phyloP scores from a whole-genome alignment of 2,113 vertebrate genomes.

The Neolamprologus variostigma region DNA sequence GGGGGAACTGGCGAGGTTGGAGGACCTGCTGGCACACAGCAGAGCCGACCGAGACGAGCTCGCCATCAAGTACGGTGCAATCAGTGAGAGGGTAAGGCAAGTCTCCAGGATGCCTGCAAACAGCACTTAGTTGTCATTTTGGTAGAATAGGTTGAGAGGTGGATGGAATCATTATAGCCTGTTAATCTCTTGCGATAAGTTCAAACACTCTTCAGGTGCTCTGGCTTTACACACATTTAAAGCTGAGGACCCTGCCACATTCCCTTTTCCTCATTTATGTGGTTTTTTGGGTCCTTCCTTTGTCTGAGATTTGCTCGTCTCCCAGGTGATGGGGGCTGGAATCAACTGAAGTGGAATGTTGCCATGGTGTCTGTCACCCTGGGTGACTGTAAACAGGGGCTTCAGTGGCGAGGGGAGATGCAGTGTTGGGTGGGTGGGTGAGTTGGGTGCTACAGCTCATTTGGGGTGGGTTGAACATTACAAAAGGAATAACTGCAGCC shows the following conservation, averaged over 20 bases:
- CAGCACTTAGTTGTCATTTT: neutral
- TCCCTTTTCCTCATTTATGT: neutral
- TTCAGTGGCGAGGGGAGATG: constrained; percentile 15
- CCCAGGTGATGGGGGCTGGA: constrained; percentile 68
- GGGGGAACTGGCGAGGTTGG: constrained; percentile 84
- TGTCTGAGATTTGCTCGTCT: constrained; percentile 55
- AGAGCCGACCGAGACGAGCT: constrained; percentile 88
- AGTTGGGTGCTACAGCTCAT: neutral
- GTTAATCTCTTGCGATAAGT: neutral
- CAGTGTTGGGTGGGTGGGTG: constrained; percentile 18
- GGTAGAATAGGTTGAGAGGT: neutral
- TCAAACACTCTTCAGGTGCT: neutral
- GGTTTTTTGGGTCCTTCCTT: constrained; percentile 23
- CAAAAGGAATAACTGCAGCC: neutral
- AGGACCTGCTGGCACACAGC: constrained; percentile 91
- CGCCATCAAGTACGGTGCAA: constrained; percentile 89
- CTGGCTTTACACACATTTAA: neutral
- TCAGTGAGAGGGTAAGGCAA: constrained; percentile 84
- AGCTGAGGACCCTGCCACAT: neutral
- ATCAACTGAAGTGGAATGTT: constrained; percentile 66
- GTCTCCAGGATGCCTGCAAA: neutral
- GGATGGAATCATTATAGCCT: neutral
- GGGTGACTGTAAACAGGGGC: constrained; percentile 73
- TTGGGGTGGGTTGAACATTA: constrained; percentile 10
- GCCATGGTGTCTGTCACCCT: constrained; percentile 67